A percentile compares a stretch with the other conserved stretches of the same genome.
These are phyloP conservation scores for Carlito syrichta DNA, from an alignment of 2,113 vertebrate species.

Conservation along the genomic window DNA sequence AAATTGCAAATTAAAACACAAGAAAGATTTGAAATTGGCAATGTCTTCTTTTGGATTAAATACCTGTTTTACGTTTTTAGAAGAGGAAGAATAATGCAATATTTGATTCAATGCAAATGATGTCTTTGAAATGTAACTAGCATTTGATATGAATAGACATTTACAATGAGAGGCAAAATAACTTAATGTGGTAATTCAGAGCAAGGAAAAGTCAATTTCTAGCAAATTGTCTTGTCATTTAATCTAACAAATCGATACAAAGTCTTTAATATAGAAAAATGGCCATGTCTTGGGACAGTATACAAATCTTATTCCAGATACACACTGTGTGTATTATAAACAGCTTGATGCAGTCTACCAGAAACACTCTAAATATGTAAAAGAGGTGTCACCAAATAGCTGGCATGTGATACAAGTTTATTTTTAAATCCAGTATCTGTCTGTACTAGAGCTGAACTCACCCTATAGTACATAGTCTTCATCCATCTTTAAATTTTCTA, in stretches of 20 bases:
- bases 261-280: constrained; percentile 35
- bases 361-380: background rate
- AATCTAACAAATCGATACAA: background rate
- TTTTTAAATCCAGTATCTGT: background rate
- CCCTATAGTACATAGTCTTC: background rate
- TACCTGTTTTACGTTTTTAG: background rate
- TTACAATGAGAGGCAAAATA: constrained; percentile 53
- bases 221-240: constrained; percentile 18
- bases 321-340: background rate
- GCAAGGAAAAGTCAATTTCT: constrained; percentile 52
- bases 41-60: constrained; percentile 61
- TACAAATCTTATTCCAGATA: background rate
- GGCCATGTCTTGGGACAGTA: background rate
- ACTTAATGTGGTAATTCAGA: background rate
- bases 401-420: background rate
- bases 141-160: constrained; percentile 37
- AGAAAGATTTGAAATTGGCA: constrained; percentile 50
- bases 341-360: background rate
- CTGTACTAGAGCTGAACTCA: background rate
- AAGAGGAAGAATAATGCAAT: constrained; percentile 18
- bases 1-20: constrained; percentile 47
- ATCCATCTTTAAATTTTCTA: background rate
- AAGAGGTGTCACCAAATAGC: background rate
- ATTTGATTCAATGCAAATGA: constrained; percentile 61
- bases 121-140: constrained; percentile 46